Evolutionary conservation across 2,797 vertebrate genomes (phyloP).

Genomic region (Thalassophryne amazonica): DNA sequence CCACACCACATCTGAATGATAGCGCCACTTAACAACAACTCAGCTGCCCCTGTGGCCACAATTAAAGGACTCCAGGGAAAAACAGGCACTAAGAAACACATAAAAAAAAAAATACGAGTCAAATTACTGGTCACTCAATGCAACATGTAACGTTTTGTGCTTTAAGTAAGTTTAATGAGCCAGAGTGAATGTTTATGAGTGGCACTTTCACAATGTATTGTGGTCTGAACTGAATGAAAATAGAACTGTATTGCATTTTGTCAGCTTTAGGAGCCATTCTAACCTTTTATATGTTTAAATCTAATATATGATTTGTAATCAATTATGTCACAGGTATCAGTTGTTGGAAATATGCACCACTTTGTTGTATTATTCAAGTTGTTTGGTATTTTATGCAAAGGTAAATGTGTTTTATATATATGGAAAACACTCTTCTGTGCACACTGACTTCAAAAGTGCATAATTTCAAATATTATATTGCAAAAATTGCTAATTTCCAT

Average conservation of each 20-base stretch:
- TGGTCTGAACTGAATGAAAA: conserved; percentile 18
- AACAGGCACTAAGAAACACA: conserved; percentile 27
- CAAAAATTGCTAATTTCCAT: no score
- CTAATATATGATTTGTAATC: no score
- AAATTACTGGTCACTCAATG: conserved; percentile 24
- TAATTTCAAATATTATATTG: no score
- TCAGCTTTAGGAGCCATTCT: no score
- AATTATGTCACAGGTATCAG: no score
- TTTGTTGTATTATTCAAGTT: no score
- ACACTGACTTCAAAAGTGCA: no score
- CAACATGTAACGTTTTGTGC: conserved; percentile 14
- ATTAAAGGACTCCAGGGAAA: conserved; percentile 47
- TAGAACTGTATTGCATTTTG: conserved; percentile 1
- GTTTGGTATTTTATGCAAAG: no score
- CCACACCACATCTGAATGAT: conserved; percentile 29
- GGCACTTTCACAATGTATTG: conserved; percentile 20
- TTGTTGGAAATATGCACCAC: no score
- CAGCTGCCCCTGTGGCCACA: conserved; percentile 35
- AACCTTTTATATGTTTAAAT: no score
- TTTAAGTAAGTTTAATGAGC: conserved; percentile 16
- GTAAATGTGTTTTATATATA: no score
- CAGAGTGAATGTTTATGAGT: conserved; percentile 12
- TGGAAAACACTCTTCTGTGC: no score
- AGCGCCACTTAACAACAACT: conserved; percentile 27
- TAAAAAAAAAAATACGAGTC: conserved; percentile 12